Evolutionary conservation across 2,113 vertebrate species (phyloP), one percentile per base, ranked within the genome.

Genomic region (Oxyruncus cristatus): DNA sequence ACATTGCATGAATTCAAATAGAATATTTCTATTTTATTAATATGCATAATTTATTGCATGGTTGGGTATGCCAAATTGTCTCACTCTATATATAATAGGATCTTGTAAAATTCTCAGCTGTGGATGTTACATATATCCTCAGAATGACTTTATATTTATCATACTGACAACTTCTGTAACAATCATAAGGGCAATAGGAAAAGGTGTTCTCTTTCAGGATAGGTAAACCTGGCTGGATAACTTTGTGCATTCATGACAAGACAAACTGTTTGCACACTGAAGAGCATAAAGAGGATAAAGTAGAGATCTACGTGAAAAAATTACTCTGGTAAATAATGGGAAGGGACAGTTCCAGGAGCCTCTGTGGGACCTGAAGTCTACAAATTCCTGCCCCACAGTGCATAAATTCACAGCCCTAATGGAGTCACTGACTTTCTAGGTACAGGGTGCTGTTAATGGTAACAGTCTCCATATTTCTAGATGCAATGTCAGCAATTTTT

Each of bases 141-240:
- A 22, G 44, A 93, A 70, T 65, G 35, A 52, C 4, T 27, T 76
- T 46, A 42, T 35, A 89, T 76, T 80, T 35, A 47, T 80, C 53
- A 47, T 33, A 42, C 10, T 15, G 15, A 4, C 47, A 76, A 50
- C 3, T 67, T 75, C 23, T 76, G 24, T 23, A 72, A 6, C 8
- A 73, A 56, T 65, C 30, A 10, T 50, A 47, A 80, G 14, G 12
- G 10, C 7, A 72, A 19, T 12, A 88, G 30, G 8, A 83, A 67
- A 63, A 55, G 2, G 8, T 70, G 62, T 59, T 33, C 26, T 58
- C 85, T 28, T 50, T 58, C 62, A 85, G 47, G 41, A 49, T 13
- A 67, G 14, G 10, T 17, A 76, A 72, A 58, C 0, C 0, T 44
- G 24, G 6, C 8, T 1, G 3, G 11, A 26, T 37, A 63, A 41